These are phyloP conservation scores for Microplitis manilae DNA, from an alignment of 2,888 invertebrate genomes.

Conservation along the genomic window DNA sequence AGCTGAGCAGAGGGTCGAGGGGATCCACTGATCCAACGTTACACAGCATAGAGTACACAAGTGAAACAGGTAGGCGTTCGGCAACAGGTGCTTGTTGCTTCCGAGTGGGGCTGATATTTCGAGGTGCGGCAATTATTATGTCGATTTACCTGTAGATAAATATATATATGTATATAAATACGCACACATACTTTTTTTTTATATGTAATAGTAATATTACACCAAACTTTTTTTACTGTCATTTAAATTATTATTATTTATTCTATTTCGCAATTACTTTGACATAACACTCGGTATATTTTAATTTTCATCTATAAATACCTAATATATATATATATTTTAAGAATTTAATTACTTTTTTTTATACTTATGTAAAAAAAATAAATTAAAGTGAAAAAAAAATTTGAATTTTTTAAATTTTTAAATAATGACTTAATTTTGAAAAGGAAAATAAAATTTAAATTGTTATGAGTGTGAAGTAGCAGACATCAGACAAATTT, in stretches of 20 bases:
- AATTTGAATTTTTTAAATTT: too few species aligned
- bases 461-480: too few species aligned
- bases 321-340: too few species aligned
- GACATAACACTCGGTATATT: too few species aligned
- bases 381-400: too few species aligned
- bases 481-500: too few species aligned
- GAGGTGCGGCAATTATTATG: slow-evolving; percentile 22
- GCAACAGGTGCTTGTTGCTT: slow-evolving; percentile 42
- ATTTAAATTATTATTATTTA: background rate
- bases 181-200: background rate
- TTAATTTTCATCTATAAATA: too few species aligned
- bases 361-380: too few species aligned
- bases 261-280: background rate
- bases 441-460: too few species aligned
- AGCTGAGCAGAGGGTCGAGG: slow-evolving; percentile 41
- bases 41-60: slow-evolving; percentile 44
- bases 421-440: too few species aligned
- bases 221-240: background rate
- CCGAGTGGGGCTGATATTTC: slow-evolving; percentile 29
- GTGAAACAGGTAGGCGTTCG: slow-evolving; percentile 64
- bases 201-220: background rate
- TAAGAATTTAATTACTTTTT: too few species aligned
- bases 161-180: background rate
- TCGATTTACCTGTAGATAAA: background rate
- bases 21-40: slow-evolving; percentile 17